Percentiles rank a stretch among this genome's conserved stretches.
Conservation (phyloP, 2,797 vertebrate genomes). For the Chelmon rostratus region DNA sequence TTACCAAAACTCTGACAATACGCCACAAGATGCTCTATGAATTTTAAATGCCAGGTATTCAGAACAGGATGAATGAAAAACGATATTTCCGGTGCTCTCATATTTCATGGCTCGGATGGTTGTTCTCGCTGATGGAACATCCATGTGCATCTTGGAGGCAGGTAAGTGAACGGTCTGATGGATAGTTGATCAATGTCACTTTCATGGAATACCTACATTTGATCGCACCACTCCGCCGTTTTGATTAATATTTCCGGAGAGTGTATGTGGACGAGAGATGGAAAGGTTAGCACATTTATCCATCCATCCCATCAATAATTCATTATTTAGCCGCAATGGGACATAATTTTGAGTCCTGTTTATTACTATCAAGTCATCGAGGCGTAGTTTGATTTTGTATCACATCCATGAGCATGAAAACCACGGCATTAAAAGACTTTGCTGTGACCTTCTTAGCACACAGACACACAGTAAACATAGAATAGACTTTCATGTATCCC, state of each 20-base stretch:
- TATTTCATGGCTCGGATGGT: slow-evolving; percentile 50
- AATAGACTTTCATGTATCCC: slow-evolving; percentile 45
- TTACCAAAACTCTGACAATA: slow-evolving; percentile 72
- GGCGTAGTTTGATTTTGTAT: slow-evolving; percentile 31
- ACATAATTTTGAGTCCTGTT: slow-evolving; percentile 24
- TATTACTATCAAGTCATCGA: slow-evolving; percentile 13
- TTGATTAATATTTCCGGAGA: slow-evolving; percentile 38
- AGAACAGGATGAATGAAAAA: slow-evolving; percentile 67
- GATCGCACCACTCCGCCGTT: slow-evolving; percentile 14
- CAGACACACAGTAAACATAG: slow-evolving; percentile 16
- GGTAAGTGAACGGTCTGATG: slow-evolving; percentile 19
- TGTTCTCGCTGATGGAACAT: slow-evolving; percentile 26
- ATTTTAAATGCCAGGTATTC: slow-evolving; percentile 75
- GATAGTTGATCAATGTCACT: slow-evolving; percentile 56
- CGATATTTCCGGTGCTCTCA: slow-evolving; percentile 45
- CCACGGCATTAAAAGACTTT: slow-evolving; percentile 16
- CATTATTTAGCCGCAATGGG: neutral
- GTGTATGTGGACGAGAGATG: slow-evolving; percentile 1
- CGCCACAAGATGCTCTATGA: slow-evolving; percentile 65
- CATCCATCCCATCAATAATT: slow-evolving; percentile 28
- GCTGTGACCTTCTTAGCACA: slow-evolving; percentile 9
- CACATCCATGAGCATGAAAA: slow-evolving; percentile 32
- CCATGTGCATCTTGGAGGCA: slow-evolving; percentile 25
- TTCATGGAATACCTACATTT: slow-evolving; percentile 21
- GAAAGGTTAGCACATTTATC: slow-evolving; percentile 41